Evolutionary conservation across 2,113 vertebrate genomes (phyloP).

Genomic region (Lophotis ruficrista): DNA sequence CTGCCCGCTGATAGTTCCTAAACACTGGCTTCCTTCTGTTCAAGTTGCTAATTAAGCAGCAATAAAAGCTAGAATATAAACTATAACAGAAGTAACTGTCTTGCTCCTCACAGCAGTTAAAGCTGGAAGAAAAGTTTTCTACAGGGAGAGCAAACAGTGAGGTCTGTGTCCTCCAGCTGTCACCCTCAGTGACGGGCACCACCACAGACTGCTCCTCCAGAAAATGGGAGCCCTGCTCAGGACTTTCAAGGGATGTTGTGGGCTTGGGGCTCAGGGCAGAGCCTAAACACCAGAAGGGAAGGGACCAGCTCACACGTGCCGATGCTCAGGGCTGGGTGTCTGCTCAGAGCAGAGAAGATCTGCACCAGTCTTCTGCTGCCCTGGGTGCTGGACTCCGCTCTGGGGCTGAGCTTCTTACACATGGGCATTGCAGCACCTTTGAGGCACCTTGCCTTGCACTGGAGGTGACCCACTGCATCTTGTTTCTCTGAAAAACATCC

Average conservation of each 20-base stretch:
- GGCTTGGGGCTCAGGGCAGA: not conserved
- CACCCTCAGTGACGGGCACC: not conserved
- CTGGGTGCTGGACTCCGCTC: not conserved
- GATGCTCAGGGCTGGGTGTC: not conserved
- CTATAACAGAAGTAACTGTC: not conserved
- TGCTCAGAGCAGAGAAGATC: not conserved
- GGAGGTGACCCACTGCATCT: not conserved
- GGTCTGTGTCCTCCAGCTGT: not conserved
- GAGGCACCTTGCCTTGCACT: not conserved
- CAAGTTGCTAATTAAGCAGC: not conserved
- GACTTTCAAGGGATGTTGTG: not conserved
- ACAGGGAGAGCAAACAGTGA: not conserved
- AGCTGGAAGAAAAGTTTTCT: not conserved
- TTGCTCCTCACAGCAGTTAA: not conserved
- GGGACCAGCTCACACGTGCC: accelerated
- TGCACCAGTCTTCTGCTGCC: not conserved
- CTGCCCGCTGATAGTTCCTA: accelerated
- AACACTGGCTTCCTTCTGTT: not conserved
- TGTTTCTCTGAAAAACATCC: not conserved
- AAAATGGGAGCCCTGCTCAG: not conserved
- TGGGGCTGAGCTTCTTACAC: not conserved
- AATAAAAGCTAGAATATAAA: not conserved
- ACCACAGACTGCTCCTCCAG: not conserved
- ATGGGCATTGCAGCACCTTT: not conserved
- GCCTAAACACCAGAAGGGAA: not conserved